Evolutionary conservation across 1,140 invertebrate genomes (phyloP), one percentile per base, ranked within the genome.

Genomic region (Temnothorax curvispinosus): DNA sequence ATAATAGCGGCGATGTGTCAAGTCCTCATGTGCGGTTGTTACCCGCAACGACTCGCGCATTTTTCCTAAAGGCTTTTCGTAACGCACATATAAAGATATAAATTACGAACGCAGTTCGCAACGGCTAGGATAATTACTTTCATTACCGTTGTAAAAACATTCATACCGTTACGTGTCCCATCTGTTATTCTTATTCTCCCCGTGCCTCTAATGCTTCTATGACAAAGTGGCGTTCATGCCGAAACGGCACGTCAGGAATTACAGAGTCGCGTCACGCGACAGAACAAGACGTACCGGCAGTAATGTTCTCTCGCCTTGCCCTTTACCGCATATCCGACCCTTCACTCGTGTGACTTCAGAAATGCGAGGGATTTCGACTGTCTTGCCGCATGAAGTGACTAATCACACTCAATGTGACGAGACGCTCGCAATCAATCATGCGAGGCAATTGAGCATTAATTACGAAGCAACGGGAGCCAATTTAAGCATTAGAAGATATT

Each of bases 221-320:
- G 69, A 74, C 69, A 75, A 62, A 84, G 11, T 74, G 80, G 41
- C 54, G 32, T 52, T 84, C 80, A 47, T 74, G 80, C 47, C 80
- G 41, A 74, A 82, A 74, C 7, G 67, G 80, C 80, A 74, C 18
- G 80, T 84, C 69, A 41, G n/a, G 41, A 84, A 84, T 82, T 35
- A 71, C 41, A 18, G 65, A 60, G 69, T 21, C 69, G 32, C n/a
- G 54, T 84, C 69, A 84, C 54, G 80, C 80, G 80, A 84, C 41
- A 47, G 54, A 50, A 38, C 54, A 18, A 62, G 41, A 75, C 71
- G 35, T 58, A 38, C 54, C 80, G 44, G 69, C 41, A 11, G 27
- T 60, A 50, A 84, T 56, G 80, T 50, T 74, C 69, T 74, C 69
- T 50, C 80, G 69, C 41, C 27, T 15, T 62, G 62, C 62, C 67